phyloP scores from a whole-genome alignment of 2,888 invertebrate species.

The Caenorhabditis uteleia region DNA sequence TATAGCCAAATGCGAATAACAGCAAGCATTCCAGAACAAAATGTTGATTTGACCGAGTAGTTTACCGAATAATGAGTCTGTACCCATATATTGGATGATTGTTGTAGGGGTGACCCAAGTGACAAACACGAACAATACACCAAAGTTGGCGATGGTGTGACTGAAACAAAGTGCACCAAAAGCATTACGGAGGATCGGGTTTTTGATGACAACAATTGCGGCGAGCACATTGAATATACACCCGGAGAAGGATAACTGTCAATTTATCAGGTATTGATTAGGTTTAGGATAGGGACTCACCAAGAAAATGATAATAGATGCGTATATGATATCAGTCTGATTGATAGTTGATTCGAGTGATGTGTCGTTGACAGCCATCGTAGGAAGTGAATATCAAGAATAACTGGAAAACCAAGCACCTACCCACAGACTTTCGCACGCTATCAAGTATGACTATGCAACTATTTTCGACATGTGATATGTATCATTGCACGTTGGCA shows the following conservation, averaged over 20 bases:
- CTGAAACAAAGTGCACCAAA: constrained; percentile 45
- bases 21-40: constrained; percentile 53
- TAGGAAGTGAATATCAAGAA: too few relatives aligned
- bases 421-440: too few relatives aligned
- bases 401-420: too few relatives aligned
- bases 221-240: constrained; percentile 33
- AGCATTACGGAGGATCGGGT: constrained; percentile 40
- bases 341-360: too few relatives aligned
- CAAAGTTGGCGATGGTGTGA: constrained; percentile 42
- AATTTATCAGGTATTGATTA: background rate
- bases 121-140: constrained; percentile 36
- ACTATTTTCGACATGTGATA: too few relatives aligned
- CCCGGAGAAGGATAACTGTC: constrained; percentile 17
- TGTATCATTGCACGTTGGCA: too few relatives aligned
- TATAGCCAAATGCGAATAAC: constrained; percentile 49
- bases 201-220: constrained; percentile 28
- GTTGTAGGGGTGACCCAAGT: constrained; percentile 37
- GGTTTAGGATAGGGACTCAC: background rate
- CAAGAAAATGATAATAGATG: constrained; percentile 21
- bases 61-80: constrained; percentile 19
- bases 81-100: constrained; percentile 22
- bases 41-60: constrained; percentile 47
- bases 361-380: too few relatives aligned
- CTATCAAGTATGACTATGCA: too few relatives aligned
- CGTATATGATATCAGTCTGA: too few relatives aligned